A percentile compares a stretch with the other conserved stretches of the same genome.
phyloP scores from a whole-genome alignment of 2,113 vertebrate species.

The Myotis davidii region DNA sequence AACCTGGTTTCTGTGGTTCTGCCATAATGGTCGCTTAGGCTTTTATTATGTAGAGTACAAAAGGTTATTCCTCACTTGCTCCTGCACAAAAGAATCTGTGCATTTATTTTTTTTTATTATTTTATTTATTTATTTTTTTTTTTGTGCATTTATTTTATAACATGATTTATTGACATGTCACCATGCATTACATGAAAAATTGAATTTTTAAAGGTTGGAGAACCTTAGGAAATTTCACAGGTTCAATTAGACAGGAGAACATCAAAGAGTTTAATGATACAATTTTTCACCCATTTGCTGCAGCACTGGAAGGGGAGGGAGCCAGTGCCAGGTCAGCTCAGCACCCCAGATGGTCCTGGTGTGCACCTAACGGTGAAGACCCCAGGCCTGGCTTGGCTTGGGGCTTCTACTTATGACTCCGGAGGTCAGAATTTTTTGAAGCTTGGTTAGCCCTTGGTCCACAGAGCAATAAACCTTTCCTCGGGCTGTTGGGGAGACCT shows the following conservation, averaged over 20 bases:
- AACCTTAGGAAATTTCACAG: slow-evolving; percentile 80
- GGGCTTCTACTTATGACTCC: slow-evolving; percentile 42
- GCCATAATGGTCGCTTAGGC: too few relatives aligned
- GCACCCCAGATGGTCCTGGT: background rate
- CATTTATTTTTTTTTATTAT: slow-evolving; percentile 89
- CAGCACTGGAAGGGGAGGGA: background rate
- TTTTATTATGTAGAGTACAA: slow-evolving; percentile 87
- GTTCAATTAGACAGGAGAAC: slow-evolving; percentile 80
- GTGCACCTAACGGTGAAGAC: background rate
- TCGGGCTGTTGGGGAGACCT: background rate
- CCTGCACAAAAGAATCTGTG: slow-evolving; percentile 77
- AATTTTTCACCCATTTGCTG: slow-evolving; percentile 73
- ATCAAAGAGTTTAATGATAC: slow-evolving; percentile 69
- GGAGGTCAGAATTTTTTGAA: slow-evolving; percentile 35
- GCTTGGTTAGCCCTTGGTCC: slow-evolving; percentile 31
- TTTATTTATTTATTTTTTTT: too few relatives aligned
- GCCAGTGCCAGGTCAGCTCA: background rate
- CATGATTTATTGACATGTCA: slow-evolving; percentile 84
- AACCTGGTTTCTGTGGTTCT: too few relatives aligned
- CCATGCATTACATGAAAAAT: slow-evolving; percentile 82
- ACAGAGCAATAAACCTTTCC: slow-evolving; percentile 34
- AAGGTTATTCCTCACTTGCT: slow-evolving; percentile 84
- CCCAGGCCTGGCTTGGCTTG: background rate
- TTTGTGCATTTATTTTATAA: slow-evolving; percentile 84
- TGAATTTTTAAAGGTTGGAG: slow-evolving; percentile 78